Base-by-base conservation (phyloP, 1,140 invertebrate species). In the Drosophila pseudoobscura region DNA sequence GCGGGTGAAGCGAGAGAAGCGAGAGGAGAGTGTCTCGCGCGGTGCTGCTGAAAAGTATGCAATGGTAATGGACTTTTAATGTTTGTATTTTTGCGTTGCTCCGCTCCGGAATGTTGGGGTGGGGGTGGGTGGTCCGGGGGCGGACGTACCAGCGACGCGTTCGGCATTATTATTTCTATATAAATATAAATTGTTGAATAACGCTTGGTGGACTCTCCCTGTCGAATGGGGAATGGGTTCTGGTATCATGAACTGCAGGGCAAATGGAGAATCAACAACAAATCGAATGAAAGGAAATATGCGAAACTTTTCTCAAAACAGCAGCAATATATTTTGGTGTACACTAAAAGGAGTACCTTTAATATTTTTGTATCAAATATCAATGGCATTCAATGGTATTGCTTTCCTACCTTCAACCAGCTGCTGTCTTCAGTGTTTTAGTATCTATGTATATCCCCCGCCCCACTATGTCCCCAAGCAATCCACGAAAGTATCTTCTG, bases 11-110 rank as follows among this genome's bases (percentile, higher is more conserved):
- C 1, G 17, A 29, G 24, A 15, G 22, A 50, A 15, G 8, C 22
- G 39, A 13, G 13, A 53, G 9, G 0, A 56, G 74, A 77, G 58
- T 56, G 54, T 73, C 62, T 72, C 66, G 65, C 69, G 54, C 52
- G 44, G 29, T 66, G 43, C 31, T 63, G 41, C 39, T 72, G 46
- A 62, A 79, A 71, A 79, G 60, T 79, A 72, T 80, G 77, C 76
- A 62, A 63, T 75, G 72, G 72, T 80, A 80, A 80, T 80, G 78
- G 78, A 80, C 78, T 80, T 80, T 80, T 80, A 80, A 80, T 80
- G 78, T 80, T 80, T 66, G 57, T 59, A 74, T 68, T 74, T 69
- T 79, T 78, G 53, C 56, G 46, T 71, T 52, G 35, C 41, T 26
- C 45, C 17, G 44, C 39, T 50, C 49, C 20, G 45, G 24, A 56